Conservation (phyloP, 2,797 vertebrate genomes). For the Menidia menidia region DNA sequence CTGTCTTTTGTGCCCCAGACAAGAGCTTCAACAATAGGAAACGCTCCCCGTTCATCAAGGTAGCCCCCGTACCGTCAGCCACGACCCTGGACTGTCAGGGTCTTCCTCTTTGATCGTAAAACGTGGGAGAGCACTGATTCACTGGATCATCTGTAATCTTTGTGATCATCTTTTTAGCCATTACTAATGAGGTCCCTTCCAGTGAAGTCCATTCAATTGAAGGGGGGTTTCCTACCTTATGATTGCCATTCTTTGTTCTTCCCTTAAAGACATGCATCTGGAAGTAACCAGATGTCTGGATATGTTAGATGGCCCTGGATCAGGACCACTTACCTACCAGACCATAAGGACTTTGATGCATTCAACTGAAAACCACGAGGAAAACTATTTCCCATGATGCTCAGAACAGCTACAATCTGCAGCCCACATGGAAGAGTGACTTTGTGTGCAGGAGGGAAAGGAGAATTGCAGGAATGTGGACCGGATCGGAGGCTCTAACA, state of each 20-base stretch:
- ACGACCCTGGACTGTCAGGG: not conserved
- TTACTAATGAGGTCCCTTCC: not conserved
- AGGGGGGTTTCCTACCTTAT: not conserved
- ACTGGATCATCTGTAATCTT: not conserved
- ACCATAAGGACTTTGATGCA: not conserved
- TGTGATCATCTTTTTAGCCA: not conserved
- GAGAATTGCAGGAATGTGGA: conserved; percentile 10
- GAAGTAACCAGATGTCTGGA: not conserved
- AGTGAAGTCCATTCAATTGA: conserved; percentile 1
- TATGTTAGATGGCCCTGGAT: not conserved
- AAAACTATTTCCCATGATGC: not conserved
- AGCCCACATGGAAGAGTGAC: not conserved
- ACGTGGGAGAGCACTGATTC: conserved; percentile 1
- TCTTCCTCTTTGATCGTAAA: not conserved
- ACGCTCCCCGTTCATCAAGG: conserved; percentile 16
- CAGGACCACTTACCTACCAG: too few relatives aligned
- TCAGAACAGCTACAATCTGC: not conserved
- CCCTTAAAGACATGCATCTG: not conserved
- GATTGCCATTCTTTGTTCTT: not conserved
- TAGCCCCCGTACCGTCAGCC: not conserved
- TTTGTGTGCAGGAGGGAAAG: not conserved
- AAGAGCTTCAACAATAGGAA: conserved; percentile 48
- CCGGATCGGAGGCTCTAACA: not conserved
- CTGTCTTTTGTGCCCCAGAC: conserved; percentile 44
- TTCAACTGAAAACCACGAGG: not conserved